phyloP scores from a whole-genome alignment of 2,888 invertebrate species.

The Ischnus inquisitorius region DNA sequence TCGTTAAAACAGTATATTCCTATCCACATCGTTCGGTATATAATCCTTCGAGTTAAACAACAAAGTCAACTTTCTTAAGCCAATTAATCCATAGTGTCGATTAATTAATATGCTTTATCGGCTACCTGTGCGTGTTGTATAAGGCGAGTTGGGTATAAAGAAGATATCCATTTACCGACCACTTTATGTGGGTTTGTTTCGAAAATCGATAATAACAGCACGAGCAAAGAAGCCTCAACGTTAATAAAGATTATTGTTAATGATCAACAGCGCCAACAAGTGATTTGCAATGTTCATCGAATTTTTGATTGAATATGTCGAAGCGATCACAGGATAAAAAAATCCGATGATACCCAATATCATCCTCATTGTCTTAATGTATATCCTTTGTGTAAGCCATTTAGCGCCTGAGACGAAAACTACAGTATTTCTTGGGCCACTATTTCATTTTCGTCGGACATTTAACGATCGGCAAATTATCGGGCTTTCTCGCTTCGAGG shows the following conservation, averaged over 20 bases:
- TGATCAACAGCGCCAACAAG: too few relatives aligned
- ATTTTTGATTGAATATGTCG: too few relatives aligned
- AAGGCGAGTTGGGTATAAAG: slow-evolving; percentile 15
- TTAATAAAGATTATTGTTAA: too few relatives aligned
- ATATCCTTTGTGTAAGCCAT: not conserved
- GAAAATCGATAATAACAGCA: too few relatives aligned
- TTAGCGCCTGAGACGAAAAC: not conserved
- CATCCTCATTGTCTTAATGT: not conserved
- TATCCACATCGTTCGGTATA: not conserved
- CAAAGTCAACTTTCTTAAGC: slow-evolving; percentile 15
- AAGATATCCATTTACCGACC: not conserved
- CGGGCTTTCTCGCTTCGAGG: not conserved
- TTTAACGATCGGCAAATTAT: slow-evolving; percentile 2
- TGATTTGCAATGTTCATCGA: too few relatives aligned
- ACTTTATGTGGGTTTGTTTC: not conserved
- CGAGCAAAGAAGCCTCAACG: too few relatives aligned
- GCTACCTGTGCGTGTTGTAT: not conserved
- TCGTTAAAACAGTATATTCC: not conserved
- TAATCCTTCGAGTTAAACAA: slow-evolving; percentile 6
- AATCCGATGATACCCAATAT: not conserved
- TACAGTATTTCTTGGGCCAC: not conserved
- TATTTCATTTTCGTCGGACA: not conserved
- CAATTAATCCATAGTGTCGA: slow-evolving; percentile 16
- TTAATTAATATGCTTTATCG: slow-evolving; percentile 11
- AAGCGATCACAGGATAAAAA: not conserved